Evolutionary conservation across 1,140 invertebrate genomes (phyloP).

Genomic region (Tribolium castaneum): DNA sequence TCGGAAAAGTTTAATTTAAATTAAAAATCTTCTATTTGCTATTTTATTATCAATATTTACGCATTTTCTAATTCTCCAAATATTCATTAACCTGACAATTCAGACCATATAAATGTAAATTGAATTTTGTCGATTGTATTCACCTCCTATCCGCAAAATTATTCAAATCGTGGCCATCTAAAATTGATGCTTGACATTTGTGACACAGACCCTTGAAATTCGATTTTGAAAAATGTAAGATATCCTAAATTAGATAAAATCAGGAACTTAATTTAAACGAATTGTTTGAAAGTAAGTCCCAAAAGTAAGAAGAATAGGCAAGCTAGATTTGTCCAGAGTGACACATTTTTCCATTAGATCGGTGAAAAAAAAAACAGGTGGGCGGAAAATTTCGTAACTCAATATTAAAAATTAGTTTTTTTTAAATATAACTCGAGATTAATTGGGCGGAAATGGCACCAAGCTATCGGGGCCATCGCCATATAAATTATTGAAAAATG

Average conservation of each 20-base stretch:
- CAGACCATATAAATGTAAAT: not conserved
- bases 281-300: not conserved
- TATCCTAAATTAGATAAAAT: not conserved
- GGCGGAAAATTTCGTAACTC: not conserved
- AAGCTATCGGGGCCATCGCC: not conserved
- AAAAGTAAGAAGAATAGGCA: not conserved
- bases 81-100: not conserved
- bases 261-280: not conserved
- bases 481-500: not conserved
- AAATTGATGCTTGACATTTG: constrained; percentile 1
- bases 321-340: not conserved
- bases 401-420: not conserved
- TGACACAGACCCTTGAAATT: not conserved
- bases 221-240: not conserved
- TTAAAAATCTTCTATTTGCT: too few species aligned
- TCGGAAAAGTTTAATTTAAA: too few species aligned
- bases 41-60: too few species aligned
- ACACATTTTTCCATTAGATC: not conserved
- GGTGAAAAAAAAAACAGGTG: not conserved
- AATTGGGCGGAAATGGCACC: not conserved
- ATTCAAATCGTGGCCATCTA: not conserved
- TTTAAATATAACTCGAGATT: not conserved
- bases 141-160: not conserved
- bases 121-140: not conserved
- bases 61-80: too few species aligned